These are phyloP conservation scores for Hepsetus odoe DNA, from an alignment of 2,113 vertebrate species.

Conservation along the genomic window DNA sequence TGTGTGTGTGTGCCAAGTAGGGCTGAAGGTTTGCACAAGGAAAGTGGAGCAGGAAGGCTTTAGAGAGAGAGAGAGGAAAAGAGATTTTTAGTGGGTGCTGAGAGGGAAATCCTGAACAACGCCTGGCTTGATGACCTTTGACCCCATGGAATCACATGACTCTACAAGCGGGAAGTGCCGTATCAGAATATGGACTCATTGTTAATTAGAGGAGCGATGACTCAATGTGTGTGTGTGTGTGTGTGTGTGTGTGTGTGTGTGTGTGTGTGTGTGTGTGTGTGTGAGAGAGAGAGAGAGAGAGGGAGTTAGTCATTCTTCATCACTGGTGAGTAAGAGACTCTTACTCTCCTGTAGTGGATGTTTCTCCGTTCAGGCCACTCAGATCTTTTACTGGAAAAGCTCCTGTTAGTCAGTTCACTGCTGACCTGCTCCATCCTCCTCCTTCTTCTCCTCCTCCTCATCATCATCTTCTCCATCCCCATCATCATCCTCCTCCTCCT, in stretches of 20 bases:
- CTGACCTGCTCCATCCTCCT: no score
- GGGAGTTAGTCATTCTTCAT: constrained; percentile 62
- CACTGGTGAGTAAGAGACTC: constrained; percentile 67
- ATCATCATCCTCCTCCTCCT: no score
- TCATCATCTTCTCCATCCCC: no score
- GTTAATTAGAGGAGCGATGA: constrained; percentile 5
- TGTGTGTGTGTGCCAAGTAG: constrained; percentile 4
- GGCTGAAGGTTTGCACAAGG: constrained; percentile 48
- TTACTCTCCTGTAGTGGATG: constrained; percentile 60
- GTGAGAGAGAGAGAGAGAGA: not conserved
- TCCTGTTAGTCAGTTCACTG: constrained; percentile 25
- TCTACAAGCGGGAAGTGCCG: constrained; percentile 43
- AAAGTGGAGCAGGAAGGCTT: constrained; percentile 48
- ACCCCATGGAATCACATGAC: constrained; percentile 52
- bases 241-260: no score
- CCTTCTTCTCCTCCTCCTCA: no score
- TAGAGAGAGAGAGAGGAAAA: constrained; percentile 44
- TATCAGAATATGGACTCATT: constrained; percentile 8
- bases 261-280: no score
- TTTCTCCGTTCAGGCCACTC: constrained; percentile 54
- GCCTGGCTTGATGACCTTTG: constrained; percentile 51
- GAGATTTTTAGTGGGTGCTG: constrained; percentile 17
- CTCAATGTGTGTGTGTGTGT: no score
- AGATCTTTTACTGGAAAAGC: constrained; percentile 65
- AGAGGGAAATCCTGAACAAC: constrained; percentile 67